Percentiles rank a stretch among this genome's conserved stretches.
phyloP scores from a whole-genome alignment of 2,113 vertebrate genomes.

The Zosterops pallidus region DNA sequence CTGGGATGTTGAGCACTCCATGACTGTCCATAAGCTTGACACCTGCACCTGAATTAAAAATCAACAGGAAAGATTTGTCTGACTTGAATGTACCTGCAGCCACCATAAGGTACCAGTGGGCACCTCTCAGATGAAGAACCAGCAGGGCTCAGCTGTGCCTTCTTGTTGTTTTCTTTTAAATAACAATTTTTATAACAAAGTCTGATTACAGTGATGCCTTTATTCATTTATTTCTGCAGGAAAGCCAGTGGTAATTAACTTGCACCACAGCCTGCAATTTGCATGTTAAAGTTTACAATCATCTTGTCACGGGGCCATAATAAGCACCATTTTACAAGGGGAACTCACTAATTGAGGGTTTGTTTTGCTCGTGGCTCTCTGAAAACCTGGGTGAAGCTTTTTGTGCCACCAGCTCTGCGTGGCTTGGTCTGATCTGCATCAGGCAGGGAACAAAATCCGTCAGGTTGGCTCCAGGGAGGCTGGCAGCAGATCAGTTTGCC shows the following conservation, averaged over 20 bases:
- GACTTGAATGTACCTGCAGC: not conserved
- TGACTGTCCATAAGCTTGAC: not conserved
- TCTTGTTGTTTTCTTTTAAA: not conserved
- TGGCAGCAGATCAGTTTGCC: not conserved
- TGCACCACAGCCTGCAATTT: not conserved
- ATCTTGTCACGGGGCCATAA: not conserved
- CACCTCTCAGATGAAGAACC: not conserved
- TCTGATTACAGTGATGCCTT: not conserved
- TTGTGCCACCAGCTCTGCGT: accelerated
- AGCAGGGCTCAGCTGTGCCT: not conserved
- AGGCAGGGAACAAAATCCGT: not conserved
- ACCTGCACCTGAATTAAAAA: not conserved
- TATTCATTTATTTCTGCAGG: not conserved
- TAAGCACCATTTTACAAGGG: not conserved
- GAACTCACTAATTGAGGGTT: not conserved
- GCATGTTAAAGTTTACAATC: not conserved
- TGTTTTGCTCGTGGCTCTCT: not conserved
- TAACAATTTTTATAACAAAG: not conserved
- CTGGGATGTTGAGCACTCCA: not conserved
- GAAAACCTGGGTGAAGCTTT: not conserved
- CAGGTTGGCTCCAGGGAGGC: not conserved
- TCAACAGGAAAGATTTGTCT: not conserved
- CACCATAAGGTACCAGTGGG: not conserved
- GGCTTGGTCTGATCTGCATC: not conserved
- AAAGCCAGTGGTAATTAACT: conserved; percentile 1